phyloP scores from a whole-genome alignment of 2,797 vertebrate species.

The Sardinella longiceps region DNA sequence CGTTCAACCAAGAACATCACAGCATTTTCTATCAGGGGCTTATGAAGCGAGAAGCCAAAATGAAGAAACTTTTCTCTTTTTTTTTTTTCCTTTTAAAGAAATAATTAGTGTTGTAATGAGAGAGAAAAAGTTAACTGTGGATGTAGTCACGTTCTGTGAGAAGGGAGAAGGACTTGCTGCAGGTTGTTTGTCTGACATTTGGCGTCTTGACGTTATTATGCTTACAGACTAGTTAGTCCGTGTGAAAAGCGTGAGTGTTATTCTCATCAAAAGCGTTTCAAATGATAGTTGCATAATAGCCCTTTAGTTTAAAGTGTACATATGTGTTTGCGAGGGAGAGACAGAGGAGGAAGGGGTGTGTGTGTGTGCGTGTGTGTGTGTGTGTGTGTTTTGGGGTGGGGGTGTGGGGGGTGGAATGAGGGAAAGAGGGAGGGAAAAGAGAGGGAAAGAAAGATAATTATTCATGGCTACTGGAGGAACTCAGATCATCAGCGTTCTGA shows the following conservation, averaged over 20 bases:
- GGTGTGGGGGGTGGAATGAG: background rate
- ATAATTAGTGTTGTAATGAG: constrained; percentile 41
- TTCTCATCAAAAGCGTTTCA: background rate
- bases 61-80: constrained; percentile 32
- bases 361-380: background rate
- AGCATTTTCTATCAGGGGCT: constrained; percentile 68
- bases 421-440: background rate
- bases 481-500: background rate
- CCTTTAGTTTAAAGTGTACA: background rate
- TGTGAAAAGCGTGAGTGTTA: background rate
- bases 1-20: constrained; percentile 67
- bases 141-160: background rate
- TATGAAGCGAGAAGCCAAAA: constrained; percentile 47
- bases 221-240: background rate
- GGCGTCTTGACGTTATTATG: background rate
- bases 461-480: background rate
- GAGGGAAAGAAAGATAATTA: background rate
- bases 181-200: constrained; percentile 9
- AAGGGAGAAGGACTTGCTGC: background rate
- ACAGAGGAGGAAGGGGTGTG: background rate
- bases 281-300: background rate
- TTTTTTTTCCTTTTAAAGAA: constrained; percentile 18
- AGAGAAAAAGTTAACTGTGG: background rate
- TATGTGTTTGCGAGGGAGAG: background rate
- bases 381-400: too few relatives aligned